Conservation (phyloP, 35 echinoderm and acorn worm genomes). For the Chiridota heheva region DNA sequence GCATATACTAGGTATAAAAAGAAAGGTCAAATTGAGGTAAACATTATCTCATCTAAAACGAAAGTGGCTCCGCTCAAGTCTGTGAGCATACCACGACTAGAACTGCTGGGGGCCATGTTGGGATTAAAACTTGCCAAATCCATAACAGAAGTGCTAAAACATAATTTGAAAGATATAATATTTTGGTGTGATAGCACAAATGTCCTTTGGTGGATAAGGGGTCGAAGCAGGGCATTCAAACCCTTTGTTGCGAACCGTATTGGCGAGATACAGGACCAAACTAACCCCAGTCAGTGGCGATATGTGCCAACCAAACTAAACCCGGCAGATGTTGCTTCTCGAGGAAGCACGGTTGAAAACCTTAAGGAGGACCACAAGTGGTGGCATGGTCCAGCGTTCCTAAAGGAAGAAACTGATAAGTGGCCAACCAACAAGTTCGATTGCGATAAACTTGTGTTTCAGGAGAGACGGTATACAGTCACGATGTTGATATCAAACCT, state of each 20-base stretch:
- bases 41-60: not conserved
- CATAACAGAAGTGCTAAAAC: not conserved
- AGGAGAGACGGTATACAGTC: too few species aligned
- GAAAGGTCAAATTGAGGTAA: not conserved
- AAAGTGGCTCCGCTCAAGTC: slow-evolving; percentile 21
- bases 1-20: slow-evolving; percentile 1
- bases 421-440: too few species aligned
- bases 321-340: slow-evolving; percentile 16
- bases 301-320: slow-evolving; percentile 21
- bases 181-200: slow-evolving; percentile 31
- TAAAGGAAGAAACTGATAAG: slow-evolving; percentile 2
- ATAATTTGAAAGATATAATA: not conserved
- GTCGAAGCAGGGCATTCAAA: slow-evolving; percentile 2
- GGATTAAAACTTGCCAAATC: not conserved
- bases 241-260: slow-evolving; percentile 33
- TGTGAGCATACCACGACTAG: slow-evolving; percentile 19
- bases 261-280: slow-evolving; percentile 16
- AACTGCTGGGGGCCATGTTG: slow-evolving; percentile 20
- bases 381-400: slow-evolving; percentile 14
- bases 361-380: not conserved
- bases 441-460: too few species aligned
- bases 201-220: not conserved
- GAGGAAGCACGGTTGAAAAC: not conserved
- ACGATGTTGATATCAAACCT: not conserved
- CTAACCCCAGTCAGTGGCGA: not conserved